A percentile compares a stretch with the other conserved stretches of the same genome.
These are phyloP conservation scores for Meloidogyne floridensis DNA, from an alignment of 1,140 invertebrate species.

Conservation along the genomic window DNA sequence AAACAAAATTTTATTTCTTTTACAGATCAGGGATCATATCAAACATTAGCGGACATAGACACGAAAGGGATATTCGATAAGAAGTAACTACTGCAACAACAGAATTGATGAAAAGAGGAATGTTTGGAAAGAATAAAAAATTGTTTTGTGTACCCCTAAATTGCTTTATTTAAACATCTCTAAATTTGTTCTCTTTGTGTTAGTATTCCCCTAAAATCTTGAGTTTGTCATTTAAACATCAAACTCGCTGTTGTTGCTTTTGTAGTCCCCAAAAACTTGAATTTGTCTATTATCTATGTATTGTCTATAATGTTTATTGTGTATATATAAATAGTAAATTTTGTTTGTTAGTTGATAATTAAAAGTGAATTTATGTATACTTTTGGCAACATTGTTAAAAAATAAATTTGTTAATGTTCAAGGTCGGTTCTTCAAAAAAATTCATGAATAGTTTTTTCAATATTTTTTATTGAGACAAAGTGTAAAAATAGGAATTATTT, in stretches of 20 bases:
- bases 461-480: too few relatives aligned
- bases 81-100: not conserved
- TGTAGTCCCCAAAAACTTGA: not conserved
- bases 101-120: not conserved
- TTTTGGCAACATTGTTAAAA: too few relatives aligned
- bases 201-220: not conserved
- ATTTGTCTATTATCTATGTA: not conserved
- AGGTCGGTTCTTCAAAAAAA: too few relatives aligned
- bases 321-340: not conserved
- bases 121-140: not conserved
- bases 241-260: too few relatives aligned
- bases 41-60: not conserved
- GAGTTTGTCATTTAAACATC: not conserved
- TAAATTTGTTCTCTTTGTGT: too few relatives aligned
- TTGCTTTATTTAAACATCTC: not conserved
- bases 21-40: slow-evolving; percentile 1
- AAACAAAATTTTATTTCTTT: not conserved
- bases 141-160: not conserved
- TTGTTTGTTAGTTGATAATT: too few relatives aligned
- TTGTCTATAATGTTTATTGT: not conserved
- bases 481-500: too few relatives aligned
- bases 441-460: too few relatives aligned
- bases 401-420: too few relatives aligned
- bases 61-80: not conserved
- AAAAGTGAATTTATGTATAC: too few relatives aligned